A percentile compares a stretch with the other conserved stretches of the same genome.
These are phyloP conservation scores for Scomber japonicus DNA, from an alignment of 2,113 vertebrate species.

Conservation along the genomic window DNA sequence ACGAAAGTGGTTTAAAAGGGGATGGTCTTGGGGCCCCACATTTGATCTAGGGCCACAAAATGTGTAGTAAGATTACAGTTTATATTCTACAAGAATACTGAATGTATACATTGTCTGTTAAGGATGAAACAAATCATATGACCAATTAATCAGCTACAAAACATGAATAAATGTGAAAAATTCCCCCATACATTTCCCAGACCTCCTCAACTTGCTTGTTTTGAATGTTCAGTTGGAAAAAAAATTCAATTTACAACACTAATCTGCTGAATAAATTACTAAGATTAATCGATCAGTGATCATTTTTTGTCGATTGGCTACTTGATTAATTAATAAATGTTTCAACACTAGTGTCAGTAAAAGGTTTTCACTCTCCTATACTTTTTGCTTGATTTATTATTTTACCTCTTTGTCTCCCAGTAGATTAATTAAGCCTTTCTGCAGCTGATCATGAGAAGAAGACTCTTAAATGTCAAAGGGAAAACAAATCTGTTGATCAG, in stretches of 20 bases:
- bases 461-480: conserved; percentile 39
- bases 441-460: conserved; percentile 7
- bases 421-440: conserved; percentile 31
- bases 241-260: no score
- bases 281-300: no score
- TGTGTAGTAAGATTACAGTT: neutral
- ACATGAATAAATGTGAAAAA: no score
- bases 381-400: conserved; percentile 4
- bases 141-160: no score
- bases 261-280: no score
- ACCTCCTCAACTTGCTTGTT: no score
- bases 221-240: no score
- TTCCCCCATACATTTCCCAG: no score
- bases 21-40: neutral
- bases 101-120: no score
- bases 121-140: no score
- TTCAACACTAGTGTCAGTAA: neutral
- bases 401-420: conserved; percentile 1
- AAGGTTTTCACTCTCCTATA: neutral
- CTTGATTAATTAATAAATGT: neutral
- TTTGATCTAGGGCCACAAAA: neutral
- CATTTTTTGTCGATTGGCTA: neutral
- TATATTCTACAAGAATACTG: no score
- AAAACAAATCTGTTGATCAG: conserved; percentile 39
- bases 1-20: neutral